phyloP scores from a whole-genome alignment of 1,140 invertebrate species.

The Diabrotica undecimpunctata region DNA sequence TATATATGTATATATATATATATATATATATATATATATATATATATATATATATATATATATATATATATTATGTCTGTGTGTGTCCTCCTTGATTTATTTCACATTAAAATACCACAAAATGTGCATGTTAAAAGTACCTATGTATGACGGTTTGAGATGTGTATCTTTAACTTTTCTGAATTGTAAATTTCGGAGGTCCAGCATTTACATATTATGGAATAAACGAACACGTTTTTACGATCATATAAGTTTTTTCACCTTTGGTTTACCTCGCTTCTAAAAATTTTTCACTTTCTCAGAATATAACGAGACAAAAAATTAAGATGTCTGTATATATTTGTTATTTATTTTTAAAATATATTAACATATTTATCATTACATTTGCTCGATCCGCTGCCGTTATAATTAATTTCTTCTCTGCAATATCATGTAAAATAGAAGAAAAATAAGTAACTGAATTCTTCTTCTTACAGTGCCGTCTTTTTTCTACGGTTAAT shows the following conservation, averaged over 20 bases:
- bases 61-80: no score
- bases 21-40: no score
- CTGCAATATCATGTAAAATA: no score
- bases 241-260: conserved; percentile 10
- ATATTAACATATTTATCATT: no score
- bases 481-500: no score
- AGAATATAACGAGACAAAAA: background rate
- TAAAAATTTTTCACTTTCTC: background rate
- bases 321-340: background rate
- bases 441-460: no score
- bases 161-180: conserved; percentile 29
- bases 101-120: conserved; percentile 19
- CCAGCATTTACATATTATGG: conserved; percentile 18
- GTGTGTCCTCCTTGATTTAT: background rate
- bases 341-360: no score
- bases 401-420: no score
- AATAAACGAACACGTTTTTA: conserved; percentile 11
- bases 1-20: no score
- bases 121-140: conserved; percentile 30
- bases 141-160: conserved; percentile 29
- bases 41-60: no score
- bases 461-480: no score
- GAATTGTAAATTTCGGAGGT: conserved; percentile 24
- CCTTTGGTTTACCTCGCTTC: background rate
- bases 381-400: no score